phyloP scores from a whole-genome alignment of 2,113 vertebrate genomes.

The Nerophis lumbriciformis region DNA sequence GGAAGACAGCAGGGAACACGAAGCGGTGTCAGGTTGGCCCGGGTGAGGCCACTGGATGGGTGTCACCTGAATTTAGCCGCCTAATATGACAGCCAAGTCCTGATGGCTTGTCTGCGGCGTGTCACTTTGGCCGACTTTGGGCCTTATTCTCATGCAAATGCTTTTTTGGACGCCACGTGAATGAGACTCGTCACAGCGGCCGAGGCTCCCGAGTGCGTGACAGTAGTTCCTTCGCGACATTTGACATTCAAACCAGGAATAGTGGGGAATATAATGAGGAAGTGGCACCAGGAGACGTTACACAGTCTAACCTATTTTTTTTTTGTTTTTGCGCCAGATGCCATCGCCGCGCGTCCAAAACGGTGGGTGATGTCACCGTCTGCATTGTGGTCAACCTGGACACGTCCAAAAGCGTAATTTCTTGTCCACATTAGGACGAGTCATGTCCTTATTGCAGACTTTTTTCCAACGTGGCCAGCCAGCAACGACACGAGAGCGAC shows the following conservation, averaged over 20 bases:
- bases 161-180: conserved; percentile 72
- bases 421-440: background rate
- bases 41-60: conserved; percentile 71
- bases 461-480: background rate
- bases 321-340: conserved; percentile 28
- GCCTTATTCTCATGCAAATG: conserved; percentile 74
- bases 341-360: background rate
- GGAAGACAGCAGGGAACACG: conserved; percentile 70
- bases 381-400: conserved; percentile 1
- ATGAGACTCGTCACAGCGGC: conserved; percentile 72
- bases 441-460: background rate
- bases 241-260: conserved; percentile 69
- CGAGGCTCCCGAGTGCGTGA: conserved; percentile 51
- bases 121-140: conserved; percentile 70
- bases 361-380: conserved; percentile 5
- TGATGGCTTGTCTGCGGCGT: conserved; percentile 70
- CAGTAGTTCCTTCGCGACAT: conserved; percentile 57
- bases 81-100: conserved; percentile 73
- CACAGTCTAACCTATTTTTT: conserved; percentile 59
- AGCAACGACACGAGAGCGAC: background rate
- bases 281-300: conserved; percentile 52
- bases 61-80: conserved; percentile 75
- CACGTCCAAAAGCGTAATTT: background rate
- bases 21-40: conserved; percentile 74
- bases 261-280: conserved; percentile 70